phyloP scores from a whole-genome alignment of 2,888 invertebrate species.

The Drosophila gaucha region DNA sequence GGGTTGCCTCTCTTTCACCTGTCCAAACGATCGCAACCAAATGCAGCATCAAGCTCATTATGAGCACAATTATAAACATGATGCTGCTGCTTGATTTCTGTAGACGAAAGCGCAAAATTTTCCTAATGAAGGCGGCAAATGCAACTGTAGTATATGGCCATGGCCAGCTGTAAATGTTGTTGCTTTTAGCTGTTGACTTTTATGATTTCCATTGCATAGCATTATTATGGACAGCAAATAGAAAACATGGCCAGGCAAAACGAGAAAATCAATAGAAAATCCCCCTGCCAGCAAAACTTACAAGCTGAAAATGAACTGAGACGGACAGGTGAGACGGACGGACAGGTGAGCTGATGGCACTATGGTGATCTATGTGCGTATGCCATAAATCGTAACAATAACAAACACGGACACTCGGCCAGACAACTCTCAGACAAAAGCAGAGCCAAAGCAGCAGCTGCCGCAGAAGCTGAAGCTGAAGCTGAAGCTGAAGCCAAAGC shows the following conservation, averaged over 20 bases:
- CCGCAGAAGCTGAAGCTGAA: slow-evolving; percentile 16
- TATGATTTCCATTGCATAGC: slow-evolving; percentile 78
- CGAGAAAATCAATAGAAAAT: slow-evolving; percentile 74
- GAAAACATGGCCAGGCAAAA: slow-evolving; percentile 55
- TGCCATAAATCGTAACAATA: slow-evolving; percentile 79
- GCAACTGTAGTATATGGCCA: slow-evolving; percentile 53
- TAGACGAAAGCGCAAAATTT: slow-evolving; percentile 70
- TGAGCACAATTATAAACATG: slow-evolving; percentile 43
- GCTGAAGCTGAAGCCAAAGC: slow-evolving; percentile 28
- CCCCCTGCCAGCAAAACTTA: slow-evolving; percentile 17
- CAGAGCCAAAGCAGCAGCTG: slow-evolving; percentile 19
- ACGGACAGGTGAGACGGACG: background rate
- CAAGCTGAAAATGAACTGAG: slow-evolving; percentile 40
- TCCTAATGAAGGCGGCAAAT: slow-evolving; percentile 73
- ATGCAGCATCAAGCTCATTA: slow-evolving; percentile 59
- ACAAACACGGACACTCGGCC: slow-evolving; percentile 63
- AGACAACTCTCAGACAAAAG: slow-evolving; percentile 62
- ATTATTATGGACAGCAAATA: slow-evolving; percentile 74
- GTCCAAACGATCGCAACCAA: slow-evolving; percentile 45
- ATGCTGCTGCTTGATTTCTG: slow-evolving; percentile 41
- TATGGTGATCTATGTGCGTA: slow-evolving; percentile 71
- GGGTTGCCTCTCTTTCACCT: slow-evolving; percentile 63
- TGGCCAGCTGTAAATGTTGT: slow-evolving; percentile 47
- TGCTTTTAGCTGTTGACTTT: slow-evolving; percentile 68
- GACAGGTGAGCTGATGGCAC: slow-evolving; percentile 5